Evolutionary conservation across 2,797 vertebrate species (phyloP).

Genomic region (Microcaecilia unicolor): DNA sequence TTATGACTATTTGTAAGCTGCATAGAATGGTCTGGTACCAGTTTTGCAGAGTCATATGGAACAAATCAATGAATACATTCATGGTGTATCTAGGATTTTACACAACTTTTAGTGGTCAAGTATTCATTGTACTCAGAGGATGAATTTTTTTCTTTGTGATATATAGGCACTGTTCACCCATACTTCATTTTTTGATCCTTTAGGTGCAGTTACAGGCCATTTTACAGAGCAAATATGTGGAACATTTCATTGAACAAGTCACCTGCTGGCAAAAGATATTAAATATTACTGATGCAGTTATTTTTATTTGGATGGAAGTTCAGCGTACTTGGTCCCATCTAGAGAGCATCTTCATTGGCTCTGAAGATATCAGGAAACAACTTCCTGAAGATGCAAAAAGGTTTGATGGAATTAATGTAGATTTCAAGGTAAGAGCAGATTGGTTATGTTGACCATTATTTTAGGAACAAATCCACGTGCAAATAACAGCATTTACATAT

Average conservation of each 20-base stretch:
- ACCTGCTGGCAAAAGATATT: constrained; percentile 57
- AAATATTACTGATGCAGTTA: constrained; percentile 51
- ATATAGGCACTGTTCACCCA: neutral
- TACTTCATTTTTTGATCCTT: neutral
- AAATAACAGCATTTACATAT: too few relatives aligned
- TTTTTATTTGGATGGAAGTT: constrained; percentile 66
- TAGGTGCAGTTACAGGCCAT: constrained; percentile 67
- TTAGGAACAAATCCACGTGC: too few relatives aligned
- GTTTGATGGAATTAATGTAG: constrained; percentile 55
- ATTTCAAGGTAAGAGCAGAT: constrained; percentile 58
- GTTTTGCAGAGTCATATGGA: too few relatives aligned
- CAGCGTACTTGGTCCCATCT: constrained; percentile 57
- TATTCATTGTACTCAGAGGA: too few relatives aligned
- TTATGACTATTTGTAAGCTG: too few relatives aligned
- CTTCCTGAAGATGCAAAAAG: constrained; percentile 54
- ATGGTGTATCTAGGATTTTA: too few relatives aligned
- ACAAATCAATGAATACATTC: too few relatives aligned
- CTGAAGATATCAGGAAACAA: constrained; percentile 60
- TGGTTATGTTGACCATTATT: neutral
- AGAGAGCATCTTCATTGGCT: constrained; percentile 67
- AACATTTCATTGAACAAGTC: constrained; percentile 60
- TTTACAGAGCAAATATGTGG: constrained; percentile 60
- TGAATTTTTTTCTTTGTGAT: constrained; percentile 3
- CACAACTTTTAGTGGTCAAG: too few relatives aligned
- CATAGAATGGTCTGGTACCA: too few relatives aligned